Conservation (phyloP, 2,113 vertebrate species). For the Illadopsis cleaveri region DNA sequence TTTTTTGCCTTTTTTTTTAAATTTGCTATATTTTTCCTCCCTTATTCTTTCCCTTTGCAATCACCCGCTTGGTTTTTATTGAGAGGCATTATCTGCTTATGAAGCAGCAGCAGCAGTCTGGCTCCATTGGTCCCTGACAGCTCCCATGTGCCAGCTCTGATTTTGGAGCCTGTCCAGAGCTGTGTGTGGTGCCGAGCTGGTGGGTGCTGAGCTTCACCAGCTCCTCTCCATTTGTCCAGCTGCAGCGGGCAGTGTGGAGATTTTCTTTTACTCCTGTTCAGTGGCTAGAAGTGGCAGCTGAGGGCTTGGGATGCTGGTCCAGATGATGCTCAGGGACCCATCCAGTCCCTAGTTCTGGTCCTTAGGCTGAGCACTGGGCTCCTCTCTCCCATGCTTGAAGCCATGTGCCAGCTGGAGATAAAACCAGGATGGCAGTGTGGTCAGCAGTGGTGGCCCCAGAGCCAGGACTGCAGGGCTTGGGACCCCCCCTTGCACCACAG, state of each 20-base stretch:
- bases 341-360: neutral
- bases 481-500: accelerated
- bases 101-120: conserved; percentile 33
- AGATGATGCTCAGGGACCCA: neutral
- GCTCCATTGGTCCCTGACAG: conserved; percentile 1
- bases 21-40: neutral
- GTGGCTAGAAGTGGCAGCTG: accelerated
- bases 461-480: neutral
- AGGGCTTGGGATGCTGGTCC: neutral
- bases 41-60: neutral
- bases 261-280: neutral
- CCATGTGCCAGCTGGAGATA: accelerated
- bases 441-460: neutral
- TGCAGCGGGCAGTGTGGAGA: neutral
- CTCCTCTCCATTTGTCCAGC: neutral
- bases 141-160: neutral
- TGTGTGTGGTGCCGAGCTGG: neutral
- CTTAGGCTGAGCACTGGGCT: accelerated
- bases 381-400: accelerated
- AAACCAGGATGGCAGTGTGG: neutral
- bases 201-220: conserved; percentile 9
- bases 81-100: conserved; percentile 48
- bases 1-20: neutral
- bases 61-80: neutral
- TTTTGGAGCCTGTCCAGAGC: neutral